Conservation (phyloP, 2,113 vertebrate genomes). For the Eclectus roratus region DNA sequence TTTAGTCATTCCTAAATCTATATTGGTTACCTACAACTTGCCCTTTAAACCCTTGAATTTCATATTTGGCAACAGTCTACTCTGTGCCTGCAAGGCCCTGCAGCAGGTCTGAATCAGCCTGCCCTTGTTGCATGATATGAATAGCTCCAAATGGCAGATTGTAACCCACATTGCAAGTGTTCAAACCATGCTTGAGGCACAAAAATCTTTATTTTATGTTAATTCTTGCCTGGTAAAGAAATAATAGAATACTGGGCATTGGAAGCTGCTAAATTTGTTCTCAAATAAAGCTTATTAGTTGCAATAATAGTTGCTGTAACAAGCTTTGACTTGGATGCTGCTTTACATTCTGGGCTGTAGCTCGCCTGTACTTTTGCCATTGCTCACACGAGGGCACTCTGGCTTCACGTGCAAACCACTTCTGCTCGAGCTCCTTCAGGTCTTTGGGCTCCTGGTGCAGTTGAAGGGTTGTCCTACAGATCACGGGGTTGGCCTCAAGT, state of each 20-base stretch:
- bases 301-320: not conserved
- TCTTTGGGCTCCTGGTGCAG: not conserved
- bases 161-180: not conserved
- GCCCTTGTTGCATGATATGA: not conserved
- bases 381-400: conserved; percentile 64
- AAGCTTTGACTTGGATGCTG: not conserved
- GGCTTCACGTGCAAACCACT: not conserved
- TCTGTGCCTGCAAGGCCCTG: not conserved
- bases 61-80: not conserved
- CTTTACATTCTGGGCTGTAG: not conserved
- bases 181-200: not conserved
- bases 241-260: not conserved
- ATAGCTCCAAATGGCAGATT: not conserved
- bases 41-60: not conserved
- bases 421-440: not conserved
- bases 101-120: not conserved
- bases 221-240: not conserved
- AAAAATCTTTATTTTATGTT: not conserved
- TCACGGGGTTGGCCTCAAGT: not conserved
- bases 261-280: not conserved
- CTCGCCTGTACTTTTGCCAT: not conserved
- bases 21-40: not conserved
- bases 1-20: not conserved
- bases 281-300: not conserved
- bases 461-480: too few species aligned